Base-by-base conservation (phyloP, 1,140 invertebrate species). In the Phocides pigmalion region DNA sequence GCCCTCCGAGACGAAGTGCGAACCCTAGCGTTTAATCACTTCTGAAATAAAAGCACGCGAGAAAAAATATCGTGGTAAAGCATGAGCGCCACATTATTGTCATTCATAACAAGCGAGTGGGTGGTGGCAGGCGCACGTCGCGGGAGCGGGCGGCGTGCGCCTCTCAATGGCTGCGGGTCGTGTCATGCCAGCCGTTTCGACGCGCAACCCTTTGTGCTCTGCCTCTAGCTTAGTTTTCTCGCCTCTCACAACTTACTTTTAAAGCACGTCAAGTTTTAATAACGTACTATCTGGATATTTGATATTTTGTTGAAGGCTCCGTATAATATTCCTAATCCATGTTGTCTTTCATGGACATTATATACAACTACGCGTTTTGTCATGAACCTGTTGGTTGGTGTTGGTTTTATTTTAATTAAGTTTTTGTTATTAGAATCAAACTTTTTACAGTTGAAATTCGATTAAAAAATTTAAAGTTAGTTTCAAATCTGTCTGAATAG, bases 41-140 rank as follows among this genome's bases (percentile, higher is more conserved):
- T 80, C 83, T 81, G 79, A 90, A 87, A 71, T 74, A 79, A 87
- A 89, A 89, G 81, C 82, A 79, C 76, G 72, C 70, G 68, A 74
- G 70, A 87, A 87, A 89, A 90, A 89, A 82, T 85, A 81, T 82
- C 68, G 74, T 77, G 76, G 75, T 66, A 72, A 81, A 72, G 75
- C 82, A 84, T 79, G 73, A 80, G 66, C 80, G 75, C 74, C 75
- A 82, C 76, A 79, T 78, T 87, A 88, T 90, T 90, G 86, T 90
- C 87, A 89, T 90, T 90, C 87, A 90, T 87, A 88, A 85, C 80
- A 86, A 82, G 80, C 76, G 74, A 67, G 74, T 19, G 50, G 39
- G 64, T 47, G 37, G 59, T 9, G 69, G 64, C 12, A 44, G 69
- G 69, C n/a, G n/a, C n/a, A n/a, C n/a, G n/a, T n/a, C n/a, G 53